Base-by-base conservation (phyloP, 2,888 invertebrate genomes). In the Eumacrocentrus americanus region DNA sequence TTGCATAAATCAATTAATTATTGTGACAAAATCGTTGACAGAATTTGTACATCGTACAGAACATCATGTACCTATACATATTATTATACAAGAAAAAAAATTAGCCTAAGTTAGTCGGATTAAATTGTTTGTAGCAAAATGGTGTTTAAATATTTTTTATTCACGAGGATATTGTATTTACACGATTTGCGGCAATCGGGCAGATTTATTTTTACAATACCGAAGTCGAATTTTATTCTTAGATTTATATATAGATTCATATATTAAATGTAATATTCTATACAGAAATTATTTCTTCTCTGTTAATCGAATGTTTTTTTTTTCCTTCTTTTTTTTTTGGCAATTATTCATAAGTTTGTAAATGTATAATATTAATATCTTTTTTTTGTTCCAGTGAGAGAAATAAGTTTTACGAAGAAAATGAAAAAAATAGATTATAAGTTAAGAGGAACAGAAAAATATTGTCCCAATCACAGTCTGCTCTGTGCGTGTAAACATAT, bases 401-500 rank as follows among this genome's bases (percentile, higher is more conserved):
- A 42, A 60, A 29, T 58, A 44, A 46, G 58, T 55, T 65, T 61
- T 25, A 61, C 50, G 40, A 48, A 35, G 51, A 58, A 52, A 54
- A 54, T 34, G 54, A 52, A 51, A 51, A 59, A 37, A 44, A 40
- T 29, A 16, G 6, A 47, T 14, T 44, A 44, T 29, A 47, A 29
- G 35, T 34, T 48, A 66, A 64, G 34, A 55, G 38, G 57, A 35
- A 56, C 53, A 54, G 55, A 50, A 51, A 18, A 54, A 56, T 55
- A 2, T 23, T 46, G 7, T 46, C 7, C 23, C 60, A 60, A 55
- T 64, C 54, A 64, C 58, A 46, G 54, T 52, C 56, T 38, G 34
- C 60, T 66, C 64, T 66, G 65, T 65, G 67, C 64, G 66, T 69
- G 66, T 67, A 64, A 64, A 68, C 69, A 67, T 61, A 61, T 40